Evolutionary conservation across 1,140 invertebrate species (phyloP).

Genomic region (Drosophila gunungcola): DNA sequence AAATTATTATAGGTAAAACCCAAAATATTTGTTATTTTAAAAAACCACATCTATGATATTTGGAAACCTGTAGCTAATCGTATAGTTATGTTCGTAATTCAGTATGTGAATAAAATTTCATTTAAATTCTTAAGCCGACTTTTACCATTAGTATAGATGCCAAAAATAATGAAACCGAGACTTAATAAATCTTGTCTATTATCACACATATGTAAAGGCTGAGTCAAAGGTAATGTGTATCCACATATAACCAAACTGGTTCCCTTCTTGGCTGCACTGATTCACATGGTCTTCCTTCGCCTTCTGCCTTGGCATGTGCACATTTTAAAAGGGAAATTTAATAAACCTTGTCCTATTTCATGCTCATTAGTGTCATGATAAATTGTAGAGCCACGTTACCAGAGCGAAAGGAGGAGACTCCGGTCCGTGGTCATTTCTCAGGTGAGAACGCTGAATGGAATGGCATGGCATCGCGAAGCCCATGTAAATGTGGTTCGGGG

Average conservation of each 20-base stretch:
- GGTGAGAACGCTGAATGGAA: constrained; percentile 31
- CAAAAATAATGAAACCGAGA: no score
- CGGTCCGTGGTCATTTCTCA: constrained; percentile 32
- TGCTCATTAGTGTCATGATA: constrained; percentile 82
- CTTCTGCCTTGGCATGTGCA: constrained; percentile 57
- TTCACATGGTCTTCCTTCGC: neutral
- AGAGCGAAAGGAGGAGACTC: constrained; percentile 20
- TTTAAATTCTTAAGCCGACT: no score
- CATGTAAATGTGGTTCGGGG: constrained; percentile 62
- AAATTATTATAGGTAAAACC: no score
- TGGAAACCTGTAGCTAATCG: no score
- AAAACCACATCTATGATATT: no score
- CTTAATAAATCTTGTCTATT: no score
- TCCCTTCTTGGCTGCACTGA: constrained; percentile 11
- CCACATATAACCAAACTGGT: neutral
- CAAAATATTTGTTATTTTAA: no score
- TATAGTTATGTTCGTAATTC: no score
- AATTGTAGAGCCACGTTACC: constrained; percentile 60
- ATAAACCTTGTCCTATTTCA: constrained; percentile 81
- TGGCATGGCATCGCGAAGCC: neutral
- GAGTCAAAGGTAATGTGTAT: no score
- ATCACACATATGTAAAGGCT: no score
- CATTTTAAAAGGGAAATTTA: constrained; percentile 82
- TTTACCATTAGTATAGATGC: no score
- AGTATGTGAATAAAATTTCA: no score